These are phyloP conservation scores for Nemopilema nomurai DNA, from an alignment of 30 jellyfish, hydroid and myxozoan genomes.

Conservation along the genomic window DNA sequence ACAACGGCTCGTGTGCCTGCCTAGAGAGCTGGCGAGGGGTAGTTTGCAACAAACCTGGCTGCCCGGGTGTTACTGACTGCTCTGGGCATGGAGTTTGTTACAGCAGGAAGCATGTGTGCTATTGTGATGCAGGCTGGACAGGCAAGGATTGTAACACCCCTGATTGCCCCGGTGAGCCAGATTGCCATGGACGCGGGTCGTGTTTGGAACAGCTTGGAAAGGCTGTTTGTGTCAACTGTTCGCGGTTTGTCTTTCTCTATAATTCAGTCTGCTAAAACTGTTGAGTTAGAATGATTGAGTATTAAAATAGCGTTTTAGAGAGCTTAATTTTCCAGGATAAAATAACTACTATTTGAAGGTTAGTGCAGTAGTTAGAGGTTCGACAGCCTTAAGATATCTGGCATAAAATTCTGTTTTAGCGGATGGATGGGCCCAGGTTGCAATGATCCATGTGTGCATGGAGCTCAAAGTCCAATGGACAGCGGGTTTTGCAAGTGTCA, in stretches of 20 bases:
- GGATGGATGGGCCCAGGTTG: conserved; percentile 84
- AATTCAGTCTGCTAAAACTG: not conserved
- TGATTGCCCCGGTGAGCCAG: conserved; percentile 79
- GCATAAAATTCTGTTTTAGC: conserved; percentile 8
- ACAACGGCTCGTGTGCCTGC: conserved; percentile 43
- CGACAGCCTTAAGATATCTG: not conserved
- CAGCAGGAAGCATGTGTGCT: conserved; percentile 61
- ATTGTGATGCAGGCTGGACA: conserved; percentile 70
- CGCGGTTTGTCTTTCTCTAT: conserved; percentile 19
- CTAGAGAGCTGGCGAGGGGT: conserved; percentile 57
- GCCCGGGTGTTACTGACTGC: conserved; percentile 70
- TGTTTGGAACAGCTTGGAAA: conserved; percentile 45
- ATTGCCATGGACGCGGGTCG: conserved; percentile 57
- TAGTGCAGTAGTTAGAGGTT: not conserved
- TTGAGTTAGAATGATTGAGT: not conserved
- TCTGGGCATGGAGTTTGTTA: conserved; percentile 69
- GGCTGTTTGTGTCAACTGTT: conserved; percentile 60
- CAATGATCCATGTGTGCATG: conserved; percentile 53
- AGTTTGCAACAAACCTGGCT: conserved; percentile 61
- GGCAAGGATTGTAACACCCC: conserved; percentile 69
- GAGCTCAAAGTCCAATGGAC: conserved; percentile 59
- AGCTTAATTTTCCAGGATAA: conserved; percentile 6
- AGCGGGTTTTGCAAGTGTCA: conserved; percentile 64
- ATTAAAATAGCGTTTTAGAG: not conserved
- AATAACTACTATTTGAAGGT: not conserved